Evolutionary conservation across 2,113 vertebrate species (phyloP).

Genomic region (Notothenia rossii): DNA sequence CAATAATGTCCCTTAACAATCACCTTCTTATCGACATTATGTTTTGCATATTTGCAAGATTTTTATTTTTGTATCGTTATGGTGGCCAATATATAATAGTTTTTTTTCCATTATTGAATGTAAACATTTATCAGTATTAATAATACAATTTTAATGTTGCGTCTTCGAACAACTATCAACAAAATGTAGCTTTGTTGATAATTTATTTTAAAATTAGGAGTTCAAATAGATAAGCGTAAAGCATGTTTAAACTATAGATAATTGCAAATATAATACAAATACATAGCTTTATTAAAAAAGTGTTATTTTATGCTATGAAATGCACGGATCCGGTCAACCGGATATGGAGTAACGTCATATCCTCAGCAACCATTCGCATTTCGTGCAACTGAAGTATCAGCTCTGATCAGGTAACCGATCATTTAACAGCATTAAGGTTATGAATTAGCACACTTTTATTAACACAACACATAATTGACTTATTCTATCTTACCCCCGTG

Average conservation of each 20-base stretch:
- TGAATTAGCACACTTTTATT: too few relatives aligned
- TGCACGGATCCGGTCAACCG: conserved; percentile 11
- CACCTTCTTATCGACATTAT: not conserved
- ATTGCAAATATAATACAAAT: not conserved
- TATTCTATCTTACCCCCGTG: not conserved
- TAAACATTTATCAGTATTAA: too few relatives aligned
- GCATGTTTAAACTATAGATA: not conserved
- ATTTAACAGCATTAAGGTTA: not conserved
- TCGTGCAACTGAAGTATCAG: not conserved
- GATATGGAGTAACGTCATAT: not conserved
- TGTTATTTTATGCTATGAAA: not conserved
- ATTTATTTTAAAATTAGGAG: not conserved
- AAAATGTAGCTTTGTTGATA: not conserved
- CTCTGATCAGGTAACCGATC: not conserved
- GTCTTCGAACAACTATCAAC: too few relatives aligned
- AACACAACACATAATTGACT: fast-evolving
- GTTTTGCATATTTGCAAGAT: too few relatives aligned
- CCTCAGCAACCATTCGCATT: conserved; percentile 9
- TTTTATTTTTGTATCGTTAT: too few relatives aligned
- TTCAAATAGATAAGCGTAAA: not conserved
- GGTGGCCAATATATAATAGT: too few relatives aligned
- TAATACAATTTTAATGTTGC: too few relatives aligned
- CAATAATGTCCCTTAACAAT: not conserved
- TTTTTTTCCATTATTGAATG: too few relatives aligned
- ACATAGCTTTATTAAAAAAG: not conserved